phyloP scores from a whole-genome alignment of 2,797 vertebrate genomes.

The Phyllotis vaccarum region DNA sequence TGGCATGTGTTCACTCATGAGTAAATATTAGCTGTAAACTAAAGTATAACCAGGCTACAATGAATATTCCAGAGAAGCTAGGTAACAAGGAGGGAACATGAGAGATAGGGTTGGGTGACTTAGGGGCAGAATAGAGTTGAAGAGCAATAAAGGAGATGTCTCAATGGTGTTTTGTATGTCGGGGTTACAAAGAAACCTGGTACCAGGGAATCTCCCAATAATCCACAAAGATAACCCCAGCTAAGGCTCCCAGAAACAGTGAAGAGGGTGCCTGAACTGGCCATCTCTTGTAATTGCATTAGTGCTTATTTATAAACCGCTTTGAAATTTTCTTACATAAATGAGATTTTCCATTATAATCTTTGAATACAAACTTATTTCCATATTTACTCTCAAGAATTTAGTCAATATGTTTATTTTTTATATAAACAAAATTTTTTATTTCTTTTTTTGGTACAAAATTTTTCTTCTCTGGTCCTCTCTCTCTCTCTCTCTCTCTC shows the following conservation, averaged over 20 bases:
- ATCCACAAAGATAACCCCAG: too few species aligned
- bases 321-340: background rate
- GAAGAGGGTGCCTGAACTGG: too few species aligned
- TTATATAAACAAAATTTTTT: background rate
- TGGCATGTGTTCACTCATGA: background rate
- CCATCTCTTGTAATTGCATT: background rate
- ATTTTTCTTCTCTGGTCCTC: background rate
- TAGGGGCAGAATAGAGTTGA: too few species aligned
- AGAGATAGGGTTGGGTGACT: too few species aligned
- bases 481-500: too few species aligned
- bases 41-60: background rate
- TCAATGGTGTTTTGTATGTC: too few species aligned
- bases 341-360: background rate
- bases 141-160: too few species aligned
- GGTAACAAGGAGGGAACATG: too few species aligned
- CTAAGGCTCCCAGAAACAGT: too few species aligned
- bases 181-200: too few species aligned
- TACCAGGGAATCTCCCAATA: too few species aligned
- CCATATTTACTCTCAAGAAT: background rate
- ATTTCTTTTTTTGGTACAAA: background rate
- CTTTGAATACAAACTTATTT: background rate
- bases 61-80: too few species aligned
- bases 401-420: background rate
- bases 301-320: constrained; percentile 2
- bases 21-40: background rate